Evolutionary conservation across 2,888 invertebrate species (phyloP), one percentile per base, ranked within the genome.

Genomic region (Phragmatobia fuliginosa): DNA sequence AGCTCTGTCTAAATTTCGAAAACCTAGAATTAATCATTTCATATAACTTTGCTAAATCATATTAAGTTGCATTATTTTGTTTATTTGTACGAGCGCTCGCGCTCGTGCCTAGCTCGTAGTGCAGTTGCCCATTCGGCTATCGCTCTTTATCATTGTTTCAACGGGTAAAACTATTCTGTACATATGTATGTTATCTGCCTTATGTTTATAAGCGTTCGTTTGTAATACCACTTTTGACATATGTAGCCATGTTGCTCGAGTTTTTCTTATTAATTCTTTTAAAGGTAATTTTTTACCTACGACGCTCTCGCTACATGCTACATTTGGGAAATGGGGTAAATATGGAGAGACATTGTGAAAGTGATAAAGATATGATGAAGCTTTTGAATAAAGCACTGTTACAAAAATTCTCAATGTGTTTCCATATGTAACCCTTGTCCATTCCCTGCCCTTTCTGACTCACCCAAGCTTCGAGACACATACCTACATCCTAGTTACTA

Each of bases 321-420:
- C 95, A 95, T 95, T 88, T 95, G 95, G 94, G 95, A 95, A 95
- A 94, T 95, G 95, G 97, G 97, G 96, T 97, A 97, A 95, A 95
- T 95, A 96, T 96, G 96, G 96, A 96, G 96, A 95, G 96, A 96
- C 96, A 96, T 96, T 96, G 96, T 96, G 96, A 96, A 94, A 94
- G 92, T 94, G 94, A 94, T 94, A 94, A 94, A 93, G 93, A 94
- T 93, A 94, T 92, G 94, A 94, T 94, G 96, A 94, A 94, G 96
- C 96, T 95, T 95, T 94, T 96, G 94, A 96, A 96, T 96, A 96
- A 96, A 96, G 96, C 96, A 95, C 96, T 96, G 96, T 96, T 95
- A 96, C 95, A 91, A 96, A 95, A 96, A 96, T 96, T 95, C 95
- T 95, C 96, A 96, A 96, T 96, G 96, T 96, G 96, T 96, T 96